phyloP scores from a whole-genome alignment of 2,888 invertebrate species.

The Plusia festucae region DNA sequence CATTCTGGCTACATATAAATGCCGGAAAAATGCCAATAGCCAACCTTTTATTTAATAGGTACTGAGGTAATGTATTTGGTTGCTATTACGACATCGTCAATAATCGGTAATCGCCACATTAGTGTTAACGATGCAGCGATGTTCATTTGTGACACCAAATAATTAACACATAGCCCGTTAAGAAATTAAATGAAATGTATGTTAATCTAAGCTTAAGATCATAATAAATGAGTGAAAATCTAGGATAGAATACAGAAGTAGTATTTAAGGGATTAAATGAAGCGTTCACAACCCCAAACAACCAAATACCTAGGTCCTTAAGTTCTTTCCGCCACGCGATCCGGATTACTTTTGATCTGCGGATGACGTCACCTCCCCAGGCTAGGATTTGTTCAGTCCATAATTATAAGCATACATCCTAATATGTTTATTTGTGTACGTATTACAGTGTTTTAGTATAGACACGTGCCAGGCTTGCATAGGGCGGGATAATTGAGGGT shows the following conservation, averaged over 20 bases:
- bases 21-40: too few relatives aligned
- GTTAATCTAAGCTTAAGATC: too few relatives aligned
- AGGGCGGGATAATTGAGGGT: background rate
- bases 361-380: background rate
- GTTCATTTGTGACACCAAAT: too few relatives aligned
- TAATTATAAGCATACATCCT: background rate
- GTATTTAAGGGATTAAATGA: background rate
- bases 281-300: background rate
- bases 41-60: too few relatives aligned
- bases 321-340: conserved; percentile 4
- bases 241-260: background rate
- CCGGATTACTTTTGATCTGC: conserved; percentile 1
- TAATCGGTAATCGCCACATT: too few relatives aligned
- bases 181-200: too few relatives aligned
- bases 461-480: background rate
- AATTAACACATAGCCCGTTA: too few relatives aligned
- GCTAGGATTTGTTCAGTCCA: background rate
- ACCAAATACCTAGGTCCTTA: background rate
- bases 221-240: too few relatives aligned
- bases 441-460: background rate
- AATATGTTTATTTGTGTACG: background rate
- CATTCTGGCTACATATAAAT: too few relatives aligned
- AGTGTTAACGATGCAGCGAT: too few relatives aligned
- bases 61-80: too few relatives aligned
- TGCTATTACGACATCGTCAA: too few relatives aligned